Evolutionary conservation across 2,113 vertebrate species (phyloP).

Genomic region (Perca schrenkii): DNA sequence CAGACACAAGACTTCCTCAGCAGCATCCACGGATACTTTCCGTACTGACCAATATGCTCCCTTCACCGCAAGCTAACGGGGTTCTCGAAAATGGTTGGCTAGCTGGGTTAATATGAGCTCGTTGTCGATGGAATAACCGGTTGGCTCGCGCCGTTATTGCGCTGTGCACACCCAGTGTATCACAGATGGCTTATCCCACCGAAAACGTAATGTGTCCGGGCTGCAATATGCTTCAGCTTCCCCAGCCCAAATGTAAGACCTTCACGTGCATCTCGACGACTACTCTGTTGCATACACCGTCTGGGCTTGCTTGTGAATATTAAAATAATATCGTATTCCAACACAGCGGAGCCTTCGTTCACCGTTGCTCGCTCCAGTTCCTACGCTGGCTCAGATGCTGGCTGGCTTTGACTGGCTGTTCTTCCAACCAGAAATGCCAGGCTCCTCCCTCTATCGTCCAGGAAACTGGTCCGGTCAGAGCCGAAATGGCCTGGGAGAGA

Average conservation of each 20-base stretch:
- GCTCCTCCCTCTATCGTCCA: conserved; percentile 81
- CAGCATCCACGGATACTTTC: conserved; percentile 42
- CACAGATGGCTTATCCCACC: conserved; percentile 70
- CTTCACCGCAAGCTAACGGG: conserved; percentile 59
- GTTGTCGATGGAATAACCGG: conserved; percentile 64
- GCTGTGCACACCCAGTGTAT: conserved; percentile 68
- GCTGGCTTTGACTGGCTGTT: conserved; percentile 77
- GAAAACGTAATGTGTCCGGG: conserved; percentile 43
- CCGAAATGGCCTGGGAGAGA: conserved; percentile 70
- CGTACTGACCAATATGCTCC: conserved; percentile 48
- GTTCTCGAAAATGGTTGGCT: conserved; percentile 66
- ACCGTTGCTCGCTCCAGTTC: conserved; percentile 74
- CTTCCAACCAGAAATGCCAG: conserved; percentile 77
- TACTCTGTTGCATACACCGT: conserved; percentile 18
- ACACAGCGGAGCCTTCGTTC: conserved; percentile 54
- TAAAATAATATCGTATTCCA: conserved; percentile 40
- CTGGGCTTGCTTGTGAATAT: conserved; percentile 17
- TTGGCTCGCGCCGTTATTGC: conserved; percentile 68
- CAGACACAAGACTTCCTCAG: conserved; percentile 27
- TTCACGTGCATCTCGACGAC: conserved; percentile 55
- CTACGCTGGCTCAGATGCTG: conserved; percentile 71
- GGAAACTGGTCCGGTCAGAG: conserved; percentile 74
- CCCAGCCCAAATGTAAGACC: conserved; percentile 49
- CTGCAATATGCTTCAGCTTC: conserved; percentile 65
- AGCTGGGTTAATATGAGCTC: conserved; percentile 49